Conservation (phyloP, 2,888 invertebrate species). For the Caprella mutica region DNA sequence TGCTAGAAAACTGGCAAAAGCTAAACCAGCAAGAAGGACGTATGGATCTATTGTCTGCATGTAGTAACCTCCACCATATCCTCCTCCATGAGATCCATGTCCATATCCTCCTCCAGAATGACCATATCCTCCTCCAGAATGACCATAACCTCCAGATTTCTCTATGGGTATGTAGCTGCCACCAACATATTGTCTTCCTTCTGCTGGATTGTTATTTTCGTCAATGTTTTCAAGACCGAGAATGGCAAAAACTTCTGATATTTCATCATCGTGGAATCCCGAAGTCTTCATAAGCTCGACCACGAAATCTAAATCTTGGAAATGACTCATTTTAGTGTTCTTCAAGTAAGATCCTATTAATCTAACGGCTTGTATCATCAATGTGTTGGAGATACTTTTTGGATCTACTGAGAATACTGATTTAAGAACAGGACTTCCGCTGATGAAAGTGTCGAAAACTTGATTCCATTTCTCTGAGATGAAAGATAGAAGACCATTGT, state of each 20-base stretch:
- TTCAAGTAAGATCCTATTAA: neutral
- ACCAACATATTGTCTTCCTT: constrained; percentile 13
- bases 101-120: constrained; percentile 6
- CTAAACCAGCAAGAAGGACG: constrained; percentile 28
- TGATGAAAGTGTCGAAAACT: constrained; percentile 11
- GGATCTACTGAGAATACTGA: neutral
- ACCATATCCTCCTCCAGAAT: no score
- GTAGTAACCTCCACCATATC: constrained; percentile 21
- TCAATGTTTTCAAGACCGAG: constrained; percentile 9
- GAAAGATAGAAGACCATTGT: constrained; percentile 15
- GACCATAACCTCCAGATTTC: constrained; percentile 25
- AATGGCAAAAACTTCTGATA: constrained; percentile 22
- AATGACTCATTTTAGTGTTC: neutral
- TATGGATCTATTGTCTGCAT: constrained; percentile 32
- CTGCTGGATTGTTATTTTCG: neutral
- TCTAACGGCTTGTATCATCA: neutral
- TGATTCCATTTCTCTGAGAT: constrained; percentile 21
- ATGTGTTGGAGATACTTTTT: neutral
- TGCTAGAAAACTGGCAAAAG: constrained; percentile 31
- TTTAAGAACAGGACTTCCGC: constrained; percentile 18
- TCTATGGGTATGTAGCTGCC: no score
- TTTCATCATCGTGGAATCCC: constrained; percentile 25
- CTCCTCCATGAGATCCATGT: constrained; percentile 9
- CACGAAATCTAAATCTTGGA: constrained; percentile 22
- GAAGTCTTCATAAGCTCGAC: constrained; percentile 27